Conservation (phyloP, 2,888 invertebrate species). For the Tenthredo amoena region DNA sequence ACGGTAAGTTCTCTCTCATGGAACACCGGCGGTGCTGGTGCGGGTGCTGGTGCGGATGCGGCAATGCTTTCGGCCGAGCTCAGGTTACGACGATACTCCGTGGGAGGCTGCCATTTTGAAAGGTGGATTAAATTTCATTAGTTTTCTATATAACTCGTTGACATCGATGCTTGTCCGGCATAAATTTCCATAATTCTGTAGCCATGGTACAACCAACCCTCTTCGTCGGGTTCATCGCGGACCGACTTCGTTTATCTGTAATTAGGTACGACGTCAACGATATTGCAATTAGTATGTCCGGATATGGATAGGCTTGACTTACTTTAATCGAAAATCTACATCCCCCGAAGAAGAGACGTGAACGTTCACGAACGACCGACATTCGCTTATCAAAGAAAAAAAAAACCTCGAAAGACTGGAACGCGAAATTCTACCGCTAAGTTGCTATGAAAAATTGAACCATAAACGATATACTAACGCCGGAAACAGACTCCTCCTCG, state of each 20-base stretch:
- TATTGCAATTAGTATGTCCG: background rate
- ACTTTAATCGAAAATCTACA: background rate
- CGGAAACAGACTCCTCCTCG: conserved; percentile 19
- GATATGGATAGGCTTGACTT: background rate
- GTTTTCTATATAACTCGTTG: conserved; percentile 39
- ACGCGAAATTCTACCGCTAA: background rate
- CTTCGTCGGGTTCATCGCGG: background rate
- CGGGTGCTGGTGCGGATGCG: background rate
- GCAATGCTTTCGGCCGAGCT: conserved; percentile 36
- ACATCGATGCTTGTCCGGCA: conserved; percentile 32
- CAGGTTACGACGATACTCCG: conserved; percentile 29
- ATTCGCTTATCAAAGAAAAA: background rate
- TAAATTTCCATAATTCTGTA: conserved; percentile 38
- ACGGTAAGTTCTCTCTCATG: conserved; percentile 29
- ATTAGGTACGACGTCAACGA: background rate
- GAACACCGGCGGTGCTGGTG: background rate
- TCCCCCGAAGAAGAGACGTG: background rate
- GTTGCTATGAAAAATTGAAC: background rate
- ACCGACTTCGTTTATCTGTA: background rate
- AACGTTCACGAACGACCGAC: background rate
- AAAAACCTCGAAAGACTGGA: background rate
- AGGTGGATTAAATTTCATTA: conserved; percentile 49
- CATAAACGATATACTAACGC: conserved; percentile 1
- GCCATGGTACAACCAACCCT: background rate
- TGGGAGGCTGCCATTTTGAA: conserved; percentile 48